Evolutionary conservation across 2,113 vertebrate genomes (phyloP), one percentile per base, ranked within the genome.

Genomic region (Raja brachyura): DNA sequence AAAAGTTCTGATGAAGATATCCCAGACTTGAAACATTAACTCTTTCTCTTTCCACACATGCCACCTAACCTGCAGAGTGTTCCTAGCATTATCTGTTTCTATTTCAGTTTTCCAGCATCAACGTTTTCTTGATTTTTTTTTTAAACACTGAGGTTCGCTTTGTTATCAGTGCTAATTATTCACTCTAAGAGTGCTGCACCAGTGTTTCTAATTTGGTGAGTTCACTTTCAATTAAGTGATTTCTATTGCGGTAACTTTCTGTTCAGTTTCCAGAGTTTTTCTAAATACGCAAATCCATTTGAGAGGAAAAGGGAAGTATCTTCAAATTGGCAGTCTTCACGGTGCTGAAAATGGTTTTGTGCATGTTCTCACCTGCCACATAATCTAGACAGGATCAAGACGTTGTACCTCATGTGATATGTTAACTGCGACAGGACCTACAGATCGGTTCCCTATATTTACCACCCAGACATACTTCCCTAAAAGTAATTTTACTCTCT

Each of bases 401-500:
- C 66, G 0, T 39, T 74, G 66, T 74, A 48, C 66, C 39, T 48
- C 68, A 54, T 33, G 22, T 92, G 66, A 70, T 28, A 22, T 2
- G 25, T 74, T 73, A 48, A 74, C 68, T 7, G 68, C 9, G 66
- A 22, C 90, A 73, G 22, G 18, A 92, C 18, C 90, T 92, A 22
- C 31, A 48, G 18, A 92, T 54, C 22, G 22, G 66, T 92, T 92
- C 90, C 90, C 33, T 92, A 73, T 92, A 74, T 54, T 92, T 92
- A 73, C 22, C 39, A 39, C 39, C 68, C 90, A 92, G 90, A 92
- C 90, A 73, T 73, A 48, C 33, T 92, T 92, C 90, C 90, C 90
- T 54, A 92, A 74, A 92, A 48, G 90, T 92, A 73, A 73, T 92
- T 92, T 74, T 73, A 92, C 68, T 74, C 68, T 25, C 8, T 73